Percentiles rank a stretch among this genome's conserved stretches.
phyloP scores from a whole-genome alignment of 1,140 invertebrate species.

The Arctopsyche grandis region DNA sequence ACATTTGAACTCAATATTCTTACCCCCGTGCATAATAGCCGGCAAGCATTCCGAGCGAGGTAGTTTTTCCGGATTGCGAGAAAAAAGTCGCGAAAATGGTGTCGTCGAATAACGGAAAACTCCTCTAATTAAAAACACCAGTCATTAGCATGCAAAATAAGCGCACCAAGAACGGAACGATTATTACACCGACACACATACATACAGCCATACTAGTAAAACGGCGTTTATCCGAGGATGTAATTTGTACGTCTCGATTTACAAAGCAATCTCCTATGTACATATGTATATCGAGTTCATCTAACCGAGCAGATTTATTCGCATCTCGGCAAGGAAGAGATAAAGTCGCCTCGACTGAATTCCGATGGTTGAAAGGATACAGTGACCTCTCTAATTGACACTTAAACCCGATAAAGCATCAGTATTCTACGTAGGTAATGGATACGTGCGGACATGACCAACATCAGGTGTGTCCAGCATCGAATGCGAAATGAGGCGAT shows the following conservation, averaged over 20 bases:
- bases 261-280: background rate
- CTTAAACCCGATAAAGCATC: background rate
- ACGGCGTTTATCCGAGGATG: background rate
- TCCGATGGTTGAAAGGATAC: background rate
- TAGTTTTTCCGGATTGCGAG: too few relatives aligned
- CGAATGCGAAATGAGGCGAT: background rate
- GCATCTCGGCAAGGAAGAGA: background rate
- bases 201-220: too few relatives aligned
- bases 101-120: background rate
- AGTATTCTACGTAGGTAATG: background rate
- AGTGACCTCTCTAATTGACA: background rate
- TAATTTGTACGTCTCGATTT: background rate
- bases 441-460: background rate
- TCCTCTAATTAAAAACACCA: background rate
- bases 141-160: background rate
- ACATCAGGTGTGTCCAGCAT: background rate
- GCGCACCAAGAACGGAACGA: background rate
- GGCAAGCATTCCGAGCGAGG: background rate
- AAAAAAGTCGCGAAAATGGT: background rate
- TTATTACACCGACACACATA: background rate
- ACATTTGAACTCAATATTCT: constrained; percentile 19
- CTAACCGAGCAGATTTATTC: background rate
- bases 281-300: background rate
- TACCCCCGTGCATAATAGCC: constrained; percentile 12
- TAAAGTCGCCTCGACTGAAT: background rate